These are phyloP conservation scores for Pithys albifrons DNA, from an alignment of 2,113 vertebrate species.

Conservation along the genomic window DNA sequence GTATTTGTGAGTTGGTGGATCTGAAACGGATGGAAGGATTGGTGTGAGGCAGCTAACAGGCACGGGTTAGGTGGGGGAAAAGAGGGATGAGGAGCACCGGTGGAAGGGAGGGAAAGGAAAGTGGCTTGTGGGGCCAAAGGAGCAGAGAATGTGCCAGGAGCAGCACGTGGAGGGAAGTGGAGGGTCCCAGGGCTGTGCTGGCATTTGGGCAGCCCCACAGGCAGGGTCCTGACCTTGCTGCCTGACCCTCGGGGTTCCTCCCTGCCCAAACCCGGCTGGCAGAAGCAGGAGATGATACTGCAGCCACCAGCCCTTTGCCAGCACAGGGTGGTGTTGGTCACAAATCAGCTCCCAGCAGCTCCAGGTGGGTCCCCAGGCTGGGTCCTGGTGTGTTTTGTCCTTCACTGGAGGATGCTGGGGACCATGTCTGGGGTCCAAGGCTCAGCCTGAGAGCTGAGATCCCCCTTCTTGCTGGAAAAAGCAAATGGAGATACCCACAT, in stretches of 20 bases:
- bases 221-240: neutral
- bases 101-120: neutral
- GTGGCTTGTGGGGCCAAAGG: neutral
- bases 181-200: neutral
- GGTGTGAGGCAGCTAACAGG: neutral
- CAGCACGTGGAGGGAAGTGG: neutral
- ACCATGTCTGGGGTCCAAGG: fast-evolving
- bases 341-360: neutral
- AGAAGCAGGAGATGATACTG: fast-evolving
- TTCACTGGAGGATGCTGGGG: neutral
- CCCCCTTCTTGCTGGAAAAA: neutral
- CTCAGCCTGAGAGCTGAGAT: neutral
- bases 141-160: neutral
- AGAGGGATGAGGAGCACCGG: neutral
- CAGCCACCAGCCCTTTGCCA: neutral
- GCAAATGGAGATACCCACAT: fast-evolving
- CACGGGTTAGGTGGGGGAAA: fast-evolving
- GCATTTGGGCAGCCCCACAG: fast-evolving
- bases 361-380: fast-evolving
- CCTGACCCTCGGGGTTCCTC: neutral
- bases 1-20: neutral
- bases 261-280: fast-evolving
- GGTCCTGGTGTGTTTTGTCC: neutral
- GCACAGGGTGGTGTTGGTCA: neutral
- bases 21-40: fast-evolving